Conservation (phyloP, 2,888 invertebrate genomes). For the Ferrisia virgata region DNA sequence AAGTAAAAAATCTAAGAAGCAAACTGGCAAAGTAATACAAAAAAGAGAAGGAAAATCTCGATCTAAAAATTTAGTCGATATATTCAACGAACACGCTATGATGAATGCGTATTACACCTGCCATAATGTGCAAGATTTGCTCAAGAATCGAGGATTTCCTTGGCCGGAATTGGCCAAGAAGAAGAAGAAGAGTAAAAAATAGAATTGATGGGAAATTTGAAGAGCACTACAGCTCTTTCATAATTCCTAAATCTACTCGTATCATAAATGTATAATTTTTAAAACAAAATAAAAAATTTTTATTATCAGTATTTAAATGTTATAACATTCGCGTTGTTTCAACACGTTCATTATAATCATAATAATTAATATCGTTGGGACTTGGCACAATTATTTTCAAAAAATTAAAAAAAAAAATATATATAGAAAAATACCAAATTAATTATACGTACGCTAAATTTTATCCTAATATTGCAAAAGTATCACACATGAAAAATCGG, state of each 20-base stretch:
- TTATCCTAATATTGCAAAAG: neutral
- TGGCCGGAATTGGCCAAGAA: conserved; percentile 86
- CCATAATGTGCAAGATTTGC: conserved; percentile 85
- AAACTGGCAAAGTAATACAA: conserved; percentile 37
- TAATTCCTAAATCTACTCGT: too few species aligned
- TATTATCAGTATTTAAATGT: too few species aligned
- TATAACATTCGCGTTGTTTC: too few species aligned
- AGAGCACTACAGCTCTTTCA: too few species aligned
- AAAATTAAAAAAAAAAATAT: neutral
- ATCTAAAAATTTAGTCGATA: conserved; percentile 73
- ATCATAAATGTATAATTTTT: too few species aligned
- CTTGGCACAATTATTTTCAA: too few species aligned
- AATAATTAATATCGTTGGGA: too few species aligned
- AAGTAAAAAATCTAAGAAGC: conserved; percentile 47
- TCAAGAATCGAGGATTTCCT: conserved; percentile 81
- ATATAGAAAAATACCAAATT: neutral
- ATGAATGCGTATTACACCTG: conserved; percentile 91
- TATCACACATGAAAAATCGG: neutral
- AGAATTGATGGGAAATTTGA: neutral
- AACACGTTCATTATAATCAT: too few species aligned
- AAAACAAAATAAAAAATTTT: too few species aligned
- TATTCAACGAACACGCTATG: conserved; percentile 86
- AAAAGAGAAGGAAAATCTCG: conserved; percentile 54
- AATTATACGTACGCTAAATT: too few species aligned
- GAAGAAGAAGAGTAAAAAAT: conserved; percentile 72